Evolutionary conservation across 2,113 vertebrate species (phyloP), one percentile per base, ranked within the genome.

Genomic region (Sebastes fasciatus): DNA sequence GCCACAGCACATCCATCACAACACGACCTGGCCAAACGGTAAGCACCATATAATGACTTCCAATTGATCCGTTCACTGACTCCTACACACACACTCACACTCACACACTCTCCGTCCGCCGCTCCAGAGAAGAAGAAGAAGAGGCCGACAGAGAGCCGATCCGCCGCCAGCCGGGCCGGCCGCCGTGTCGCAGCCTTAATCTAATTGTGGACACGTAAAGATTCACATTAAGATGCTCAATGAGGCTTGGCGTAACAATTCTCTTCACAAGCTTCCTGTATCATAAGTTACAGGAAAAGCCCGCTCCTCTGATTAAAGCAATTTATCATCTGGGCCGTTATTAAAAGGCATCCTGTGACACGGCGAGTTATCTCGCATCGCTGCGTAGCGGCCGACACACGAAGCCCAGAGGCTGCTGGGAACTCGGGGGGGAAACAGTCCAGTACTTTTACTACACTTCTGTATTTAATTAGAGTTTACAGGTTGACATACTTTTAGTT

Each of bases 211-310:
- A 95, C 95, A 95, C 91, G 91, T 95, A 95, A 95, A 96, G 95
- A 94, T 96, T 95, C 94, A 90, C 95, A 96, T 96, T 96, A 96
- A 95, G 95, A 92, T 83, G 92, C 94, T 96, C 96, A 96, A 96
- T 96, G 96, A 96, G 96, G 95, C 96, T 94, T 95, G 89, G 92
- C 94, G 86, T 94, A 94, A 95, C 95, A 95, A 95, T 96, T 96
- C 95, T 95, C 92, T 93, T 93, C 88, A 94, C 95, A 96, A 95
- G 96, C 95, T 94, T 96, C 95, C 94, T 91, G 93, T 93, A 94
- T 95, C 93, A 95, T 95, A 95, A 95, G 94, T 94, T 95, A 95
- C 92, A 94, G 84, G 92, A 95, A 95, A 94, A 94, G 93, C 90
- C 93, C 86, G 93, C 91, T 93, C 55, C 86, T 85, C 89, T 96